A percentile compares a stretch with the other conserved stretches of the same genome.
Conservation (phyloP, 2,797 vertebrate species). For the Sternotherus odoratus region DNA sequence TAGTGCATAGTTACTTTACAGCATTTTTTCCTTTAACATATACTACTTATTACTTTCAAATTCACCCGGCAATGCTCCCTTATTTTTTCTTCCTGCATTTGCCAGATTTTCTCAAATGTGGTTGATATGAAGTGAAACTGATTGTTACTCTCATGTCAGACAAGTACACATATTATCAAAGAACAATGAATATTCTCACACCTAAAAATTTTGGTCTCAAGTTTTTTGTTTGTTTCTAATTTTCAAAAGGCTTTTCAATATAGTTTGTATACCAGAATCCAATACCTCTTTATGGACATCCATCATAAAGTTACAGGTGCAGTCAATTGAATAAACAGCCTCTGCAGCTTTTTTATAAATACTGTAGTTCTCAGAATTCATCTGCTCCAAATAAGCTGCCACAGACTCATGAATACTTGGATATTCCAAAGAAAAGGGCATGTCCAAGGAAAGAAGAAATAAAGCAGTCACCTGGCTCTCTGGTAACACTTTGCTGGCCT, state of each 20-base stretch:
- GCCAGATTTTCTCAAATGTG: background rate
- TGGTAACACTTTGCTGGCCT: conserved; percentile 88
- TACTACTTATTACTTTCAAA: background rate
- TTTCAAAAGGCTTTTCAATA: background rate
- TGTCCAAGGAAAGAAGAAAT: conserved; percentile 90
- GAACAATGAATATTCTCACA: background rate
- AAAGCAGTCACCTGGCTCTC: conserved; percentile 86
- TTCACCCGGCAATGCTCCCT: background rate
- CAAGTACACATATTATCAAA: background rate
- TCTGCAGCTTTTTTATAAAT: conserved; percentile 88
- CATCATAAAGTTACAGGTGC: conserved; percentile 89
- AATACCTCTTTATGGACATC: conserved; percentile 89
- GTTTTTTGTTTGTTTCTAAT: background rate
- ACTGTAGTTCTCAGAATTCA: conserved; percentile 88
- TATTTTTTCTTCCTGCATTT: background rate
- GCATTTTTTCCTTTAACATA: too few species aligned
- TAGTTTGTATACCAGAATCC: background rate
- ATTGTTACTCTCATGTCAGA: background rate
- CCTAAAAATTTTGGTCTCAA: background rate
- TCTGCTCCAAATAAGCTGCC: conserved; percentile 94
- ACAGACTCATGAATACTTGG: conserved; percentile 89
- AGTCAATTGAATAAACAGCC: conserved; percentile 88
- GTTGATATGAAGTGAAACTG: background rate
- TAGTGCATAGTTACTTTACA: too few species aligned
- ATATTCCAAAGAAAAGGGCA: conserved; percentile 87